These are phyloP conservation scores for Isotomurus palustris DNA, from an alignment of 2,888 invertebrate genomes.

Conservation along the genomic window DNA sequence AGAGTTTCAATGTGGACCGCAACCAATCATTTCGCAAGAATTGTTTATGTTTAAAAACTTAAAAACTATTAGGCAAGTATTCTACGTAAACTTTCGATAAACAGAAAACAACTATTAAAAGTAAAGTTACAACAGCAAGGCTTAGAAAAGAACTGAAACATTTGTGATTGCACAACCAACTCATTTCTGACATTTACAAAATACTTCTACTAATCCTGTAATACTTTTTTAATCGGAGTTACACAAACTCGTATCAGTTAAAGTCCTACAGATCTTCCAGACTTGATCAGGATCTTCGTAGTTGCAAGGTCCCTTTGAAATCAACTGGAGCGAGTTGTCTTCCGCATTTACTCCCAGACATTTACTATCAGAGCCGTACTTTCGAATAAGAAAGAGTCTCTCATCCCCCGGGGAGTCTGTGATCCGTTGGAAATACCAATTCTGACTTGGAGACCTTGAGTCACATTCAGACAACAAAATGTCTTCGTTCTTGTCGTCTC, in stretches of 20 bases:
- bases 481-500: background rate
- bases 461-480: conserved; percentile 28
- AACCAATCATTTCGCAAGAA: too few species aligned
- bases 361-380: background rate
- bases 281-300: conserved; percentile 27
- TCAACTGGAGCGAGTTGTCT: background rate
- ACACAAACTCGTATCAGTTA: conserved; percentile 24
- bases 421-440: conserved; percentile 31
- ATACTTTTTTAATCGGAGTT: conserved; percentile 20
- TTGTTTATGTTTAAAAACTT: too few species aligned
- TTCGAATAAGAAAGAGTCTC: conserved; percentile 19
- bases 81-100: background rate
- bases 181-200: too few species aligned
- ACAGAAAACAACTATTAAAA: conserved; percentile 9
- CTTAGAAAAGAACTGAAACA: background rate
- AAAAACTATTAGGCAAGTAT: too few species aligned
- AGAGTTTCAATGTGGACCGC: too few species aligned
- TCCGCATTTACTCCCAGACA: background rate
- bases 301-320: conserved; percentile 24
- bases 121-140: conserved; percentile 2
- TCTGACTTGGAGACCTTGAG: conserved; percentile 19
- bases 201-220: conserved; percentile 2
- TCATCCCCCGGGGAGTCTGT: background rate
- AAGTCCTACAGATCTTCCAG: conserved; percentile 38
- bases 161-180: background rate